phyloP scores from a whole-genome alignment of 2,888 invertebrate genomes.

The Nemurella pictetii region DNA sequence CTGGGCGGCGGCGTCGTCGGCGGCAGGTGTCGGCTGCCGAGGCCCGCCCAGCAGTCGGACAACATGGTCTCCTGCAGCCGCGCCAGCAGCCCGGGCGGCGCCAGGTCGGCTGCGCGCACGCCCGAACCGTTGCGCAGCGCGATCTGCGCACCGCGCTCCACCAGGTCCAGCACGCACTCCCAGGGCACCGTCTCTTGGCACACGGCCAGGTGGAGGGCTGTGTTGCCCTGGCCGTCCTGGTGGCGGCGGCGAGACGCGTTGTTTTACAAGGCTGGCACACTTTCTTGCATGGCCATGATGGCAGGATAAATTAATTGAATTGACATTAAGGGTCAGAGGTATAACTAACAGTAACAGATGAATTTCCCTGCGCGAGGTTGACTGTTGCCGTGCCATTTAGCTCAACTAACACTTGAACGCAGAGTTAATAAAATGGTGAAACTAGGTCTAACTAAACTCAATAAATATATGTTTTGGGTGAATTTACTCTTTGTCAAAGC shows the following conservation, averaged over 20 bases:
- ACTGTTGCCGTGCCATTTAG: too few relatives aligned
- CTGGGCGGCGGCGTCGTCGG: background rate
- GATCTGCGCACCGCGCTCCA: constrained; percentile 57
- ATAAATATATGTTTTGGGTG: too few relatives aligned
- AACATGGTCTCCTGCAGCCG: constrained; percentile 57
- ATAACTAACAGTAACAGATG: too few relatives aligned
- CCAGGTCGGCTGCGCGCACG: constrained; percentile 57
- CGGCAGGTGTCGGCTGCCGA: constrained; percentile 36
- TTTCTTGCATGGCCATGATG: too few relatives aligned
- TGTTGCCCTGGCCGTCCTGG: constrained; percentile 58
- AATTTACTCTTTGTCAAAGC: too few relatives aligned
- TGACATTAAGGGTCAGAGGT: too few relatives aligned
- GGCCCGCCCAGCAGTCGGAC: constrained; percentile 50
- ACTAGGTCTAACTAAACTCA: too few relatives aligned
- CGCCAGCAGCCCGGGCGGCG: constrained; percentile 53
- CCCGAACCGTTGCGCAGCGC: constrained; percentile 54
- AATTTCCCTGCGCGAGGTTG: too few relatives aligned
- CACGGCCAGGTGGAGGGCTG: constrained; percentile 61
- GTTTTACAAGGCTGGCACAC: background rate
- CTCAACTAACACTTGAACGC: too few relatives aligned
- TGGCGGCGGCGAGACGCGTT: background rate
- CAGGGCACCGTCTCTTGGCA: constrained; percentile 58
- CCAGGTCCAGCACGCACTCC: constrained; percentile 56
- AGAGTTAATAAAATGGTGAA: too few relatives aligned
- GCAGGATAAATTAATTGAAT: too few relatives aligned